These are phyloP conservation scores for Pyrocephalus nanus DNA, from an alignment of 2,797 vertebrate genomes.

Conservation along the genomic window DNA sequence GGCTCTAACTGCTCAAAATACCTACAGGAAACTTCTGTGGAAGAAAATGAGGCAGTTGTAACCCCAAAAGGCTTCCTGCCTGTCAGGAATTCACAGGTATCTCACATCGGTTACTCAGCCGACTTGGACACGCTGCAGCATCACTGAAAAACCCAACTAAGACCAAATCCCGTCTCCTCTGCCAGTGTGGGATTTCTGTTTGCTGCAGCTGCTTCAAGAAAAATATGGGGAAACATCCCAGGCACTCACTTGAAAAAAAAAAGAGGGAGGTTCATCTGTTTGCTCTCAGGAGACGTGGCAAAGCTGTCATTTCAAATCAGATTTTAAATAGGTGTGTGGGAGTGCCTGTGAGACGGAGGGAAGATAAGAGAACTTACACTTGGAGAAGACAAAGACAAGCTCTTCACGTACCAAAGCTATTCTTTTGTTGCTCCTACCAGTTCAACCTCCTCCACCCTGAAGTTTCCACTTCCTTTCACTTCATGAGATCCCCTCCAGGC, in stretches of 20 bases:
- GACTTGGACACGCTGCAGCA: not conserved
- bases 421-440: not conserved
- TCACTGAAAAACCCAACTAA: not conserved
- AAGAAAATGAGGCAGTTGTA: not conserved
- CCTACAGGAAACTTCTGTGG: not conserved
- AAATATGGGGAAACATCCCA: not conserved
- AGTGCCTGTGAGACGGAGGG: not conserved
- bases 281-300: not conserved
- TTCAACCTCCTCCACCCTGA: not conserved
- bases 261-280: not conserved
- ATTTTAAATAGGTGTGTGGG: not conserved
- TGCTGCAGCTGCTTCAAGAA: not conserved
- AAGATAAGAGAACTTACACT: not conserved
- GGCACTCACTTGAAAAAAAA: not conserved
- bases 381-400: constrained; percentile 24
- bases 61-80: not conserved
- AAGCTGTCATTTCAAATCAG: not conserved
- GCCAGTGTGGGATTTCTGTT: not conserved
- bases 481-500: not conserved
- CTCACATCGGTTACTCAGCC: not conserved
- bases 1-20: not conserved
- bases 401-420: not conserved
- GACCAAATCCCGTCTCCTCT: not conserved
- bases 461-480: not conserved
- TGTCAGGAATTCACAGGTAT: not conserved